phyloP scores from a whole-genome alignment of 2,797 vertebrate species.

The Sus cebifrons region DNA sequence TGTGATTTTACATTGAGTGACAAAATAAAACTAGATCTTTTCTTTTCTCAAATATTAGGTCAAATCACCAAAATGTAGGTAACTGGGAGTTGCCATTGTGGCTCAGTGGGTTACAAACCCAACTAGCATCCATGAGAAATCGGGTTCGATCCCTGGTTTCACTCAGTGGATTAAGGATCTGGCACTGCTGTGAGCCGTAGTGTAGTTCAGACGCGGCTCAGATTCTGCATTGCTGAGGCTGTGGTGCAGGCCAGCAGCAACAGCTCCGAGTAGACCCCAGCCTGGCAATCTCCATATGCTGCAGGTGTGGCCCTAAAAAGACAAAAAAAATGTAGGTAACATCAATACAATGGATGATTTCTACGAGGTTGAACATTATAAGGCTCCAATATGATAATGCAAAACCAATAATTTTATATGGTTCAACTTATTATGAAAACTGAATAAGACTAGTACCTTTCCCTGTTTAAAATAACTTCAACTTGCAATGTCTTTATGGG shows the following conservation, averaged over 20 bases:
- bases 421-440: constrained; percentile 22
- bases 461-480: constrained; percentile 53
- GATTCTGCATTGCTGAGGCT: too few relatives aligned
- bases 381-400: neutral
- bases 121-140: too few relatives aligned
- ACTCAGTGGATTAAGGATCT: too few relatives aligned
- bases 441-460: constrained; percentile 17
- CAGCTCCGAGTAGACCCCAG: too few relatives aligned
- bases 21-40: neutral
- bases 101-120: too few relatives aligned
- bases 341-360: neutral
- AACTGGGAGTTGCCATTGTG: neutral
- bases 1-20: constrained; percentile 57
- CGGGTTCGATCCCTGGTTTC: too few relatives aligned
- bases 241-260: too few relatives aligned
- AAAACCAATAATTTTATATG: neutral
- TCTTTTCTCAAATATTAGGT: constrained; percentile 46
- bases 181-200: too few relatives aligned
- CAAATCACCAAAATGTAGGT: constrained; percentile 48
- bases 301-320: too few relatives aligned
- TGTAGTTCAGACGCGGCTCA: too few relatives aligned
- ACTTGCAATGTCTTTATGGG: constrained; percentile 21
- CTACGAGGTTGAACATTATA: neutral
- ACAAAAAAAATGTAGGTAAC: constrained; percentile 29
- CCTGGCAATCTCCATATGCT: too few relatives aligned